Base-by-base conservation (phyloP, 2,797 vertebrate genomes). In the Hemibagrus guttatus region DNA sequence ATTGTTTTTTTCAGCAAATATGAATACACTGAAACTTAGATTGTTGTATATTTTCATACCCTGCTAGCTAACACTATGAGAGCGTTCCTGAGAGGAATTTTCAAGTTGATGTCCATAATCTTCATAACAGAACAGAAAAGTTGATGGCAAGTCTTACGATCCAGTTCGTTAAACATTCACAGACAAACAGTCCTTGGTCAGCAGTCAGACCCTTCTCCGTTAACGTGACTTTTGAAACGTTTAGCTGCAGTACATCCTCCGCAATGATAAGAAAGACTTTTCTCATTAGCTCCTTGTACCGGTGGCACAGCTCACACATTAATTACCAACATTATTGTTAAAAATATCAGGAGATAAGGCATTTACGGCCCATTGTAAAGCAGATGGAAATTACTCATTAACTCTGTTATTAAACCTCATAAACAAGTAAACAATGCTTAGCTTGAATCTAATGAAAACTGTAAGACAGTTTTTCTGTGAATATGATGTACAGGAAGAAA, bases 241-340 rank as follows among this genome's bases (percentile, higher is more conserved):
- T 39, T 28, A n/a, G 0, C n/a, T 78, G 21, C 6, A 23, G 23
- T 46, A 59, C 83, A 85, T 81, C 35, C 3, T n/a, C 42, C 11
- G 23, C 26, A 31, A 26, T 64, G 61, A 56, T 23, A 61, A 75
- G 74, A 83, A 61, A 81, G 74, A 83, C 52, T 80, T 88, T 83
- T 42, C 31, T 63, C 89, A 83, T 83, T 5, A 28, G 39, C 26
- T 26, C 17, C 28, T 3, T 63, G 59, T 7, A 81, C 26, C 26
- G 17, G 16, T 46, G 59, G 42, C 59, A 17, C 11, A 2, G 5
- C 14, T 76, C 16, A 54, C 9, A 17, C 58, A 39, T 46, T 28
- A n/a, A 63, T 64, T 23, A 23, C 59, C 11, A 64, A 8, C 26
- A 19, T 49, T 19, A 81, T 81, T 26, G 49, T 42, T 26, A 42